Evolutionary conservation across 2,797 vertebrate species (phyloP).

Genomic region (Thripadectes ignobilis): DNA sequence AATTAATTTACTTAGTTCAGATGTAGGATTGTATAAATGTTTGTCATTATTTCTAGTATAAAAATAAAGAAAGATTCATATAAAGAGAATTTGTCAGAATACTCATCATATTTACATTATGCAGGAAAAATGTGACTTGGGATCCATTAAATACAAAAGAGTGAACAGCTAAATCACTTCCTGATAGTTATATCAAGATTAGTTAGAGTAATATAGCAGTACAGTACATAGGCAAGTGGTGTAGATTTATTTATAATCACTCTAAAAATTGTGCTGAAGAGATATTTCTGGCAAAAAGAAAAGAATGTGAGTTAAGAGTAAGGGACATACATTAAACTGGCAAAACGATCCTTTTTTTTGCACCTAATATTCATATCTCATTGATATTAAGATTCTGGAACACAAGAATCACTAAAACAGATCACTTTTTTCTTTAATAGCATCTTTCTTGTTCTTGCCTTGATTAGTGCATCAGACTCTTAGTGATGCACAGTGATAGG

Average conservation of each 20-base stretch:
- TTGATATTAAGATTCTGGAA: not conserved
- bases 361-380: not conserved
- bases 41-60: conserved; percentile 47
- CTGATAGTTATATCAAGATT: conserved; percentile 27
- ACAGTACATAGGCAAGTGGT: not conserved
- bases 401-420: not conserved
- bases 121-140: conserved; percentile 29
- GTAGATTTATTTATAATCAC: conserved; percentile 11
- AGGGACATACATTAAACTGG: not conserved
- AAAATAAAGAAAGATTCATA: conserved; percentile 27
- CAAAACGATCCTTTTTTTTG: not conserved
- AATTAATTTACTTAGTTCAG: conserved; percentile 55
- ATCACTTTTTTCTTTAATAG: not conserved
- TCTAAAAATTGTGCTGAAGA: not conserved
- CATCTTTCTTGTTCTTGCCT: not conserved
- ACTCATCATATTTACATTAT: conserved; percentile 32
- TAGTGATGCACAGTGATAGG: not conserved
- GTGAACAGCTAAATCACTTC: conserved; percentile 20
- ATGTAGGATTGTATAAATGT: conserved; percentile 49
- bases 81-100: conserved; percentile 23
- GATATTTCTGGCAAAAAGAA: not conserved
- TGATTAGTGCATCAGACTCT: not conserved
- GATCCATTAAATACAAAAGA: conserved; percentile 48
- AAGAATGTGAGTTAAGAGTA: not conserved
- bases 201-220: not conserved